These are phyloP conservation scores for Saccopteryx bilineata DNA, from an alignment of 2,113 vertebrate species.

Conservation along the genomic window DNA sequence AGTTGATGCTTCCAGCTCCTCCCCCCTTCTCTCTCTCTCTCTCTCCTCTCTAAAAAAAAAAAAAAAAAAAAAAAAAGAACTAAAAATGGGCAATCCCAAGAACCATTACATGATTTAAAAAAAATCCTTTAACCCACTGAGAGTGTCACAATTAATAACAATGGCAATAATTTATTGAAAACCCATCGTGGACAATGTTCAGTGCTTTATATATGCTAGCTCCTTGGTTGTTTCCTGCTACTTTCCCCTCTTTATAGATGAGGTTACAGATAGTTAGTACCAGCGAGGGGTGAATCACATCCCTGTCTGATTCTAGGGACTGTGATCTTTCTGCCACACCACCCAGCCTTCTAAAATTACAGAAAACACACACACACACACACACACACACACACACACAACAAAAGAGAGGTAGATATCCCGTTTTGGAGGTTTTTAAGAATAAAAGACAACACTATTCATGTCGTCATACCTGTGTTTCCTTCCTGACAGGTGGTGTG, in stretches of 20 bases:
- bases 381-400: not conserved
- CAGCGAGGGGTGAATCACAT: not conserved
- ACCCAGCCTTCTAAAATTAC: not conserved
- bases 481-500: slow-evolving; percentile 93
- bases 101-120: not conserved
- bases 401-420: not conserved
- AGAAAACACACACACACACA: not conserved
- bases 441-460: not conserved
- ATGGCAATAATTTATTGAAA: not conserved
- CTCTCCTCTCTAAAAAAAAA: too few species aligned
- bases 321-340: not conserved
- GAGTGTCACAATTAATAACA: not conserved
- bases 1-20: too few species aligned
- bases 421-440: not conserved
- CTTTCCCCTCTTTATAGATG: not conserved
- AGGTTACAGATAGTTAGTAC: not conserved
- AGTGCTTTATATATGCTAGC: not conserved
- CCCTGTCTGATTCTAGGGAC: not conserved
- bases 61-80: too few species aligned
- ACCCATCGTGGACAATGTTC: not conserved
- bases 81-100: slow-evolving; percentile 36
- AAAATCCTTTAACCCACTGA: not conserved
- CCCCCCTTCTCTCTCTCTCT: too few species aligned
- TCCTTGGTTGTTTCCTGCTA: not conserved
- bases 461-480: not conserved